phyloP scores from a whole-genome alignment of 2,888 invertebrate species.

The Limnephilus lunatus region DNA sequence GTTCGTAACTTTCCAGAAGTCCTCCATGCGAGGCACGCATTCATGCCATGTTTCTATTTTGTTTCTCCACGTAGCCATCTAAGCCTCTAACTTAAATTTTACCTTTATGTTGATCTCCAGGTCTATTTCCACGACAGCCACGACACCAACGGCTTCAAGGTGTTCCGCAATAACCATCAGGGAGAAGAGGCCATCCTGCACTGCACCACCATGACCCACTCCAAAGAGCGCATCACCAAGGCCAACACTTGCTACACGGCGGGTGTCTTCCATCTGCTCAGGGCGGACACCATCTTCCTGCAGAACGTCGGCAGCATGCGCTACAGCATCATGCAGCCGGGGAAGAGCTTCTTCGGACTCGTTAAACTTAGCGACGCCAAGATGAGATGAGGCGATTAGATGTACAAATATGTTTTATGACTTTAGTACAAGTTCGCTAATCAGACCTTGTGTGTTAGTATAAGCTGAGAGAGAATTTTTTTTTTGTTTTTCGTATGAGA shows the following conservation, averaged over 20 bases:
- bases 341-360: slow-evolving; percentile 91
- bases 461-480: background rate
- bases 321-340: slow-evolving; percentile 83
- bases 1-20: too few species aligned
- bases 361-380: slow-evolving; percentile 81
- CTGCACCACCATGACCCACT: slow-evolving; percentile 84
- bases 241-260: slow-evolving; percentile 87
- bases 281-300: slow-evolving; percentile 82
- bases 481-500: background rate
- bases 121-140: slow-evolving; percentile 88
- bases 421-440: background rate
- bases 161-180: slow-evolving; percentile 78
- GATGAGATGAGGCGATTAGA: slow-evolving; percentile 20
- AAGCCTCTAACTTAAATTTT: background rate
- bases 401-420: background rate
- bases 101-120: slow-evolving; percentile 71
- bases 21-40: too few species aligned
- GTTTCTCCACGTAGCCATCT: background rate
- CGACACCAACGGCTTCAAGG: slow-evolving; percentile 85
- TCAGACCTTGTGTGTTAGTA: background rate
- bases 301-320: slow-evolving; percentile 83
- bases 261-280: slow-evolving; percentile 80
- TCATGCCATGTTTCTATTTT: background rate
- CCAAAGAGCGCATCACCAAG: slow-evolving; percentile 76
- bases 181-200: slow-evolving; percentile 82